Evolutionary conservation across 2,797 vertebrate genomes (phyloP), one percentile per base, ranked within the genome.

Genomic region (Siniperca undulata): DNA sequence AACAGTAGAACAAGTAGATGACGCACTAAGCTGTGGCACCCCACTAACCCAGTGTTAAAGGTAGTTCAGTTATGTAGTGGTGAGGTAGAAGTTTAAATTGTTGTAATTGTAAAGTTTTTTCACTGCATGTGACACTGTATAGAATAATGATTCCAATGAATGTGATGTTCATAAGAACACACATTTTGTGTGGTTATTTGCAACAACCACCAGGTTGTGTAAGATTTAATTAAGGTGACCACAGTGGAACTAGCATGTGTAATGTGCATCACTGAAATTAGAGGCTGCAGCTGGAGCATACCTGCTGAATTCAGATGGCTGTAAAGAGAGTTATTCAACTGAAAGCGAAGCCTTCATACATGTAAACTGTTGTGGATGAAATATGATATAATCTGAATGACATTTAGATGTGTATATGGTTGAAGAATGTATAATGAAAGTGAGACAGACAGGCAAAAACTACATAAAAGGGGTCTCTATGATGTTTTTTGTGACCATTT

Each of bases 221-320:
- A 13, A 70, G 6, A 89, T 83, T 62, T 80, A 70, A 86, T 86
- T 79, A 74, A 48, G 55, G 42, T 76, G 75, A 73, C 77, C 62
- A 79, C 81, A 52, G 78, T 27, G 66, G 61, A 81, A 46, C 62
- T 44, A 60, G 72, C 50, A 20, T 55, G 30, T 2, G 5, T 71
- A 42, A 62, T 42, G 27, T 70, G 24, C 0, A 4, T 10, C 5
- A 5, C 17, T 76, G 48, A 82, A 83, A 77, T 80, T 60, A 40
- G 10, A 74, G 62, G 12, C 52, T 22, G 48, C 70, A 83, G 73
- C 83, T 85, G 60, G 53, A 80, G 46, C 55, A 62, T 67, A 82
- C 76, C 81, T 79, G 78, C 67, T 70, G 70, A 74, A 30, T 82
- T 88, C 70, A 82, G 56, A 70, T 74, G 71, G 50, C 59, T 74